Base-by-base conservation (phyloP, 2,113 vertebrate genomes). In the Columba janthina region DNA sequence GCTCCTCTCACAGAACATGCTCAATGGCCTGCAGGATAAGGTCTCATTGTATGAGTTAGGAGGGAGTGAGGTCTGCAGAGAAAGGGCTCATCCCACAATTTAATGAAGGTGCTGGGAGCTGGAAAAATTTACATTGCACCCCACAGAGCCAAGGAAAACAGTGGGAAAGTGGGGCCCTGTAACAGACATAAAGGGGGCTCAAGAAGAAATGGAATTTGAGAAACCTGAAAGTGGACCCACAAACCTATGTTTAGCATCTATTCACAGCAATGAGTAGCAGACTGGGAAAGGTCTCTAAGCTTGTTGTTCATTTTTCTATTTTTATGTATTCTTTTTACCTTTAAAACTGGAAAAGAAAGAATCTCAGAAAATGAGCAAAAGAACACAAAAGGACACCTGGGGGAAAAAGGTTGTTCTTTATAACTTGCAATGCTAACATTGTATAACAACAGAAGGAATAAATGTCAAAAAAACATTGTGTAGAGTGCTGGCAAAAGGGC, bases 381-480 rank as follows among this genome's bases (percentile, higher is more conserved):
- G 34, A 69, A 60, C 29, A 75, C n/a, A 94, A 91, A 92, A 88
- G 17, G 12, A 71, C 84, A 94, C 80, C 89, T 91, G 54, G 58
- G 54, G 48, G 34, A 53, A 76, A 91, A 83, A 72, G 57, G 76
- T 81, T 94, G 42, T 60, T 94, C 77, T 92, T 87, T 74, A 54
- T 76, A 91, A 75, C 20, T 89, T 79, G 65, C 31, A 91, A 95
- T 84, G 78, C 56, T 95, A 86, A 90, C n/a, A 24, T 28, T 84
- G 71, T 93, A 46, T 73, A 92, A 94, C 44, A 90, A 89, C 89
- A 95, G 79, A 93, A 94, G 77, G 42, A 76, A 95, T 77, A 90
- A 93, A 95, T 96, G 79, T 88, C 80, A 93, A 82, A 89, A 51
- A 90, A 88, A 73, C 5, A 50, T 29, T 82, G 69, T 83, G 62